A percentile compares a stretch with the other conserved stretches of the same genome.
These are phyloP conservation scores for Isurus oxyrinchus DNA, from an alignment of 2,113 vertebrate genomes.

Conservation along the genomic window DNA sequence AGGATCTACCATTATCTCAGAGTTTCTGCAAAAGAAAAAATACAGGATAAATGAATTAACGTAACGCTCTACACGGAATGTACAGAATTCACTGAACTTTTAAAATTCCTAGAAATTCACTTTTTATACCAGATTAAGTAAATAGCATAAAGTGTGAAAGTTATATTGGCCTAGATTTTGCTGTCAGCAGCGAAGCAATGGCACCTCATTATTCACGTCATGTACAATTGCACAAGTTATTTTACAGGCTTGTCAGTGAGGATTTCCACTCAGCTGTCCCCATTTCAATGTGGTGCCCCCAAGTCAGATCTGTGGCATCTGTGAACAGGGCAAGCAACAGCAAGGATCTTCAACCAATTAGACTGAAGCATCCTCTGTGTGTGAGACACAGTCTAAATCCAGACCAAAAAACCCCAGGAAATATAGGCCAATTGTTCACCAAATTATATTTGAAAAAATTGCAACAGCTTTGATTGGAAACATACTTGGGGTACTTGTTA, in stretches of 20 bases:
- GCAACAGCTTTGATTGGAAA: background rate
- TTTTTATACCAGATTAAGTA: background rate
- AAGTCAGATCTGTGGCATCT: background rate
- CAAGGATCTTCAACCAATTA: background rate
- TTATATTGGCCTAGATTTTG: background rate
- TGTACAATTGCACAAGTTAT: background rate
- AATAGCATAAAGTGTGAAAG: background rate
- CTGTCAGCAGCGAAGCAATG: background rate
- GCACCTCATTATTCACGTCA: background rate
- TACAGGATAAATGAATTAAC: background rate
- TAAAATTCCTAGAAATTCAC: background rate
- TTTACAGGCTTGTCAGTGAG: background rate
- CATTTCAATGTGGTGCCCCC: background rate
- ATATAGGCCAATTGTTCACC: background rate
- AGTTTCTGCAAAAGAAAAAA: background rate
- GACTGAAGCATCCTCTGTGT: background rate
- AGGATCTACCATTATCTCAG: slow-evolving; percentile 41
- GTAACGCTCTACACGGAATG: background rate
- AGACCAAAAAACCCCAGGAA: background rate
- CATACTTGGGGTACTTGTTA: background rate
- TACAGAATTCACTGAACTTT: background rate
- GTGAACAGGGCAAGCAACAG: background rate
- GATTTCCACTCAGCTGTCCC: background rate
- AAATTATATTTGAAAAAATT: background rate
- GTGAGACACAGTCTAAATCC: background rate